Conservation (phyloP, 92 coral and sea anemone genomes). For the Epizoanthus scotinus region DNA sequence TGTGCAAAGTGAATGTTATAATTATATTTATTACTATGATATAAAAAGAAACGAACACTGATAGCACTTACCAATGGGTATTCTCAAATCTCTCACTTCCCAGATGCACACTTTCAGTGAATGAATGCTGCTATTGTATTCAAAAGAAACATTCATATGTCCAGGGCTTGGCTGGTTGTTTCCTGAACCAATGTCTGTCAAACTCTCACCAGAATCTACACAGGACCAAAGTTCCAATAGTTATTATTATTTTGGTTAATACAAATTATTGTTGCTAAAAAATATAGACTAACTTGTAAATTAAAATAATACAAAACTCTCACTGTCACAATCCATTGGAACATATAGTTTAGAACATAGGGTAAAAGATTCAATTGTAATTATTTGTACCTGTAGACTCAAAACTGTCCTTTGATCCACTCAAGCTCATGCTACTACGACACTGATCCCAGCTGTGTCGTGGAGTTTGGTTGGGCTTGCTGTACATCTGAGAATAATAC, state of each 20-base stretch:
- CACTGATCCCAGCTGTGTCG: not conserved
- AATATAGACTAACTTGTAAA: too few species aligned
- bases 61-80: slow-evolving; percentile 74
- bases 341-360: too few species aligned
- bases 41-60: not conserved
- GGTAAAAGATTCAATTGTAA: not conserved
- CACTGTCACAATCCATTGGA: too few species aligned
- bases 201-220: slow-evolving; percentile 43
- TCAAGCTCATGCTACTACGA: not conserved
- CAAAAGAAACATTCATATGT: slow-evolving; percentile 73
- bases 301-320: too few species aligned
- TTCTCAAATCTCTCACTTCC: slow-evolving; percentile 72
- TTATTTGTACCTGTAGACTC: slow-evolving; percentile 13
- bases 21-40: not conserved
- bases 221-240: not conserved
- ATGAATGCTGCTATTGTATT: slow-evolving; percentile 54
- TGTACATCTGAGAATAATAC: slow-evolving; percentile 4
- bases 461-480: not conserved
- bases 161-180: slow-evolving; percentile 56
- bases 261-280: too few species aligned
- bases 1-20: too few species aligned
- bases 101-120: slow-evolving; percentile 68
- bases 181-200: not conserved
- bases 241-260: too few species aligned
- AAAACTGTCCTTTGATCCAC: not conserved